These are phyloP conservation scores for Danio tinwini DNA, from an alignment of 2,797 vertebrate species.

Conservation along the genomic window DNA sequence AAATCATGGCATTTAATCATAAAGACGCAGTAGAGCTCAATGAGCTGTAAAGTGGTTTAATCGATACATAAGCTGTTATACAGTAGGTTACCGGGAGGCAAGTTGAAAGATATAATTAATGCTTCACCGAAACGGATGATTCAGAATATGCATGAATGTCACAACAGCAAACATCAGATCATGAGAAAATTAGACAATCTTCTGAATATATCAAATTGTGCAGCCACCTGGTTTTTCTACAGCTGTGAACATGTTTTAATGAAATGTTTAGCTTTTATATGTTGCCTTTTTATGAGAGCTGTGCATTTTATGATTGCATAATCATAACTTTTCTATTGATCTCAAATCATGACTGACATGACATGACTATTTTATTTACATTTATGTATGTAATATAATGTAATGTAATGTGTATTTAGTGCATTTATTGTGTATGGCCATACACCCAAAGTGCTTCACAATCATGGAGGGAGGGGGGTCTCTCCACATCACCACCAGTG, in stretches of 20 bases:
- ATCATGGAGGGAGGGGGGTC: no score
- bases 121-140: neutral
- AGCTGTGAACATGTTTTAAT: neutral
- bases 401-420: no score
- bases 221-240: neutral
- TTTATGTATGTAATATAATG: no score
- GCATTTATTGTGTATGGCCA: no score
- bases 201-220: neutral
- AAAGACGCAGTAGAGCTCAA: neutral
- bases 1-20: neutral
- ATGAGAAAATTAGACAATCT: neutral
- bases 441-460: no score
- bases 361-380: no score
- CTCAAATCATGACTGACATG: neutral
- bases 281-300: neutral
- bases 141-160: slow-evolving; percentile 28
- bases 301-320: neutral
- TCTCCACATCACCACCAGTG: no score
- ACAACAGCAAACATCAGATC: slow-evolving; percentile 16
- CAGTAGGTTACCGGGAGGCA: neutral
- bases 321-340: neutral
- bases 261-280: neutral
- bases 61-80: neutral
- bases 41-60: slow-evolving; percentile 7
- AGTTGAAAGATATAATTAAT: neutral